A percentile compares a stretch with the other conserved stretches of the same genome.
phyloP scores from a whole-genome alignment of 2,797 vertebrate genomes.

The Alosa sapidissima region DNA sequence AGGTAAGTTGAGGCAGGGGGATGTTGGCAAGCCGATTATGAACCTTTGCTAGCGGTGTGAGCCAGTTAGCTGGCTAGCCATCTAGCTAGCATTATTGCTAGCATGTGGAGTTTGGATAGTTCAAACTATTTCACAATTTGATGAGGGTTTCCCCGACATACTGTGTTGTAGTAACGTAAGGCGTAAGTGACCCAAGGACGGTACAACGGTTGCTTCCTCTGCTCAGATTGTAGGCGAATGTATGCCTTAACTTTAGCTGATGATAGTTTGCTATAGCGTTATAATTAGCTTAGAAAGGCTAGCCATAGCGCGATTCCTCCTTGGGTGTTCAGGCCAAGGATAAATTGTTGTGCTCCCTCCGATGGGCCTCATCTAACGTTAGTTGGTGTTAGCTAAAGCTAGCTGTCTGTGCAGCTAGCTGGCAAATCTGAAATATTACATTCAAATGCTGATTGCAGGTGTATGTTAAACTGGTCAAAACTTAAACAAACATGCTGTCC shows the following conservation, averaged over 20 bases:
- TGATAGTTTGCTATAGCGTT: not conserved
- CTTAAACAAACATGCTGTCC: not conserved
- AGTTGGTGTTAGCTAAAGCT: not conserved
- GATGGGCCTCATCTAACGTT: not conserved
- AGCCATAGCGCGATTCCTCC: conserved; percentile 43
- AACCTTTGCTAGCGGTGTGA: conserved; percentile 1
- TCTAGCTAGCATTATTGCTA: conserved; percentile 46
- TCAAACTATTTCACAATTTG: not conserved
- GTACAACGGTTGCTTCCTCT: not conserved
- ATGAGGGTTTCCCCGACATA: not conserved
- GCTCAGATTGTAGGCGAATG: not conserved
- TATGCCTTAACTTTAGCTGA: not conserved
- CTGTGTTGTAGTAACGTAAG: not conserved
- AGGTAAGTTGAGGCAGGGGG: conserved; percentile 71
- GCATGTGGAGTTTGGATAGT: conserved; percentile 56
- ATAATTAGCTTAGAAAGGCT: conserved; percentile 52
- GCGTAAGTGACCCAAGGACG: not conserved
- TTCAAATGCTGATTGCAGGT: not conserved
- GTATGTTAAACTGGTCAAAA: not conserved
- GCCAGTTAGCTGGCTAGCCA: conserved; percentile 52
- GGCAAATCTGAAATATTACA: not conserved
- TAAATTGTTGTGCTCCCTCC: conserved; percentile 38
- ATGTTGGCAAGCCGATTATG: not conserved
- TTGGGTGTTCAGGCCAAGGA: conserved; percentile 60
- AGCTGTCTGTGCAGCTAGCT: not conserved